phyloP scores from a whole-genome alignment of 2,113 vertebrate species.

The Macaca mulatta region DNA sequence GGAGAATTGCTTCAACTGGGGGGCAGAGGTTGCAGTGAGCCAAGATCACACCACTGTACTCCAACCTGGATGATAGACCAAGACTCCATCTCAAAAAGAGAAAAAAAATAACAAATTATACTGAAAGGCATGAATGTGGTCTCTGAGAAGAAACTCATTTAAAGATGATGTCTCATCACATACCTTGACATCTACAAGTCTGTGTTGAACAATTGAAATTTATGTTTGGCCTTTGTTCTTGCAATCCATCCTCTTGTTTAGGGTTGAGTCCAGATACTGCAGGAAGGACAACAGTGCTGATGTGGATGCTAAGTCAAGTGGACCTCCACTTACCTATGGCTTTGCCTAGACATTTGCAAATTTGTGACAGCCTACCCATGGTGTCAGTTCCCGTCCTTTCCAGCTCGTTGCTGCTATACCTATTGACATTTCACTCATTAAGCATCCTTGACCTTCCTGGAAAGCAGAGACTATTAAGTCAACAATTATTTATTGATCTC shows the following conservation, averaged over 20 bases:
- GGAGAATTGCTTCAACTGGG: too few species aligned
- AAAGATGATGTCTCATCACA: background rate
- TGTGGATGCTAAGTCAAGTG: rapidly evolving
- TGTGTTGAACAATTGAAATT: background rate
- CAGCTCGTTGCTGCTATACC: rapidly evolving
- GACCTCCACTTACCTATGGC: rapidly evolving
- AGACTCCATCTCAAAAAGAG: too few species aligned
- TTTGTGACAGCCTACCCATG: rapidly evolving
- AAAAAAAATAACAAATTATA: background rate
- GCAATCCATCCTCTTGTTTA: rapidly evolving
- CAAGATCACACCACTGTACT: too few species aligned
- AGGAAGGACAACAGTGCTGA: rapidly evolving
- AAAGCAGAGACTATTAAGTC: background rate
- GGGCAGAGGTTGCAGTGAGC: too few species aligned
- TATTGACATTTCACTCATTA: background rate
- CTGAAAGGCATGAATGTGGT: background rate
- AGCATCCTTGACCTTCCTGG: background rate
- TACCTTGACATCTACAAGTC: background rate
- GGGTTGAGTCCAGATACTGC: background rate
- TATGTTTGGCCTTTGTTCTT: background rate
- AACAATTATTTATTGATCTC: background rate
- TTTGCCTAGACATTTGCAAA: background rate
- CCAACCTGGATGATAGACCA: too few species aligned
- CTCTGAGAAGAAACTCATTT: background rate
- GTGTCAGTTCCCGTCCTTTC: background rate